These are phyloP conservation scores for Channa maculata DNA, from an alignment of 2,113 vertebrate species.

Conservation along the genomic window DNA sequence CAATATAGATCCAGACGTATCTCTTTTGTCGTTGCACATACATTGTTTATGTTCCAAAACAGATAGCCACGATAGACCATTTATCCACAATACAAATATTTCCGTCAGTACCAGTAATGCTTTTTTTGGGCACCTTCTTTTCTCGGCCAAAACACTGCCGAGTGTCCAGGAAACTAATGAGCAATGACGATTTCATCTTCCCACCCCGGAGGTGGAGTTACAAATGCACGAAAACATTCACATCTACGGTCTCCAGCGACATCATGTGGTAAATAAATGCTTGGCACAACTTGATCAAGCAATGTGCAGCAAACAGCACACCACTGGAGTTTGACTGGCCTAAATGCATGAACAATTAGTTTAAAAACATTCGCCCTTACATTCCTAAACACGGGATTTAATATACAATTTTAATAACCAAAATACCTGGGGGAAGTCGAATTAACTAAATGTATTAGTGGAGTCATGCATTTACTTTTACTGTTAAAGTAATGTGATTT, in stretches of 20 bases:
- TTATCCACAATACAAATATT: neutral
- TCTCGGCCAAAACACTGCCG: neutral
- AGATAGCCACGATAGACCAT: neutral
- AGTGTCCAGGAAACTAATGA: neutral
- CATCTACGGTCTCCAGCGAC: slow-evolving; percentile 62
- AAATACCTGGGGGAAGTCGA: too few species aligned
- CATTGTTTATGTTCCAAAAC: neutral
- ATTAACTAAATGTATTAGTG: too few species aligned
- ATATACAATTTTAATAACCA: too few species aligned
- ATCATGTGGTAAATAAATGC: slow-evolving; percentile 42
- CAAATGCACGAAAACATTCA: neutral
- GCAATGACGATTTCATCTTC: neutral
- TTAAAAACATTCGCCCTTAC: too few species aligned
- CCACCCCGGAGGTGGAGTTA: slow-evolving; percentile 12
- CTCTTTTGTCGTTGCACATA: neutral
- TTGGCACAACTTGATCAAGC: too few species aligned
- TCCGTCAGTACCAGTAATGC: neutral
- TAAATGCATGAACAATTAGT: too few species aligned
- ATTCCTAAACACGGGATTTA: too few species aligned
- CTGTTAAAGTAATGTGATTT: too few species aligned
- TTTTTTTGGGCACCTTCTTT: neutral
- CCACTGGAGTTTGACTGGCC: too few species aligned
- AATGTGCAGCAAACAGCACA: too few species aligned
- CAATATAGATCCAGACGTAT: neutral
- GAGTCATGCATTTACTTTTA: too few species aligned